Percentiles rank a stretch among this genome's conserved stretches.
These are phyloP conservation scores for Orycteropus afer DNA, from an alignment of 2,113 vertebrate genomes.

Conservation along the genomic window DNA sequence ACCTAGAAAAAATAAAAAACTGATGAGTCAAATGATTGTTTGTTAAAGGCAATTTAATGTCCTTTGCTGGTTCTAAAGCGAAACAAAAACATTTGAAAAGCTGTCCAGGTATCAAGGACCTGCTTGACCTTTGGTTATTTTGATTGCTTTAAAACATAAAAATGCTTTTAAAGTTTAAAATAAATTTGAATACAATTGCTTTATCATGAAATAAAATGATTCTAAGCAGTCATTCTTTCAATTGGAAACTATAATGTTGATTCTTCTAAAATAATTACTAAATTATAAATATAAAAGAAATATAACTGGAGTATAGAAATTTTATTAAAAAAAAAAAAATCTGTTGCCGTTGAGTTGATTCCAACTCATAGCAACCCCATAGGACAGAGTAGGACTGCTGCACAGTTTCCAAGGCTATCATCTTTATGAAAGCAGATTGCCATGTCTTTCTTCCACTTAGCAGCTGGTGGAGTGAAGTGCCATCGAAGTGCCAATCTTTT, in stretches of 20 bases:
- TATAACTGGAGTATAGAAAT: no score
- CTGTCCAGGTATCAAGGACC: not conserved
- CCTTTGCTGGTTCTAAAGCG: conserved; percentile 30
- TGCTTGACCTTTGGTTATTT: no score
- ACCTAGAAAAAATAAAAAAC: not conserved
- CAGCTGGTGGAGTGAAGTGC: no score
- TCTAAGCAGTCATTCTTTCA: conserved; percentile 13
- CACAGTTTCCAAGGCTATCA: no score
- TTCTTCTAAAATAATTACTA: conserved; percentile 9
- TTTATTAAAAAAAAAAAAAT: no score
- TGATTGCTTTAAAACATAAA: not conserved
- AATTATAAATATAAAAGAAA: no score
- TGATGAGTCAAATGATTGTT: not conserved
- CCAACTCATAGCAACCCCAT: no score
- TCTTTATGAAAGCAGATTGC: no score
- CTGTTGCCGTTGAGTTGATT: no score
- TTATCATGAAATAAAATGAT: conserved; percentile 40
- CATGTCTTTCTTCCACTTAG: no score
- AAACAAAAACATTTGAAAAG: conserved; percentile 17
- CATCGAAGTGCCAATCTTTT: no score
- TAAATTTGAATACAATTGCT: not conserved
- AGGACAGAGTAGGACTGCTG: no score
- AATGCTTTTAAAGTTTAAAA: not conserved
- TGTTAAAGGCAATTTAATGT: not conserved
- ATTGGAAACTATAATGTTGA: not conserved